Evolutionary conservation across 2,797 vertebrate genomes (phyloP).

Genomic region (Dryobates pubescens): DNA sequence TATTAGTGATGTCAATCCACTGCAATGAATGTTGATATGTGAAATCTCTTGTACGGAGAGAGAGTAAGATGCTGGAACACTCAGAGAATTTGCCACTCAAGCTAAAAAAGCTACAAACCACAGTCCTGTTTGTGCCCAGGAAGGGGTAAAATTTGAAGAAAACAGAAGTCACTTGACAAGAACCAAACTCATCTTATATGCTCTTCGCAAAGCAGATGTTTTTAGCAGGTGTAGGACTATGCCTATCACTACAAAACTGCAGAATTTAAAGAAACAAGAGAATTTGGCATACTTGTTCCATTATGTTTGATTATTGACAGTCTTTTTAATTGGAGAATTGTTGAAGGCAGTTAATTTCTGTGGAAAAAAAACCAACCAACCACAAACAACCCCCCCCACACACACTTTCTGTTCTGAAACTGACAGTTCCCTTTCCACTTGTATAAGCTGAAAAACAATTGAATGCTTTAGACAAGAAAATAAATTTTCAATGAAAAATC

Average conservation of each 20-base stretch:
- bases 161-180: not conserved
- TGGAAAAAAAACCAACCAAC: not conserved
- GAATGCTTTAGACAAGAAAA: not conserved
- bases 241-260: not conserved
- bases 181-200: not conserved
- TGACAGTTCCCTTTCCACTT: not conserved
- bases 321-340: not conserved
- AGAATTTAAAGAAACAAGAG: not conserved
- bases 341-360: not conserved
- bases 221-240: not conserved
- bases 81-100: not conserved
- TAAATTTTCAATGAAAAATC: not conserved
- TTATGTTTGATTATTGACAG: not conserved
- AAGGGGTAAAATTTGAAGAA: not conserved
- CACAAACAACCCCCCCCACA: not conserved
- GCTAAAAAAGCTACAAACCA: not conserved
- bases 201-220: not conserved
- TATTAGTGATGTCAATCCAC: not conserved
- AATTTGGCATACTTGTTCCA: not conserved
- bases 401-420: not conserved
- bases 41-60: not conserved
- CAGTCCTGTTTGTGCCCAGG: not conserved
- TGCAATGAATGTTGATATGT: not conserved
- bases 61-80: not conserved
- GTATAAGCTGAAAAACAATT: not conserved